phyloP scores from a whole-genome alignment of 1,140 invertebrate species.

The Leptinotarsa undecemlineata region DNA sequence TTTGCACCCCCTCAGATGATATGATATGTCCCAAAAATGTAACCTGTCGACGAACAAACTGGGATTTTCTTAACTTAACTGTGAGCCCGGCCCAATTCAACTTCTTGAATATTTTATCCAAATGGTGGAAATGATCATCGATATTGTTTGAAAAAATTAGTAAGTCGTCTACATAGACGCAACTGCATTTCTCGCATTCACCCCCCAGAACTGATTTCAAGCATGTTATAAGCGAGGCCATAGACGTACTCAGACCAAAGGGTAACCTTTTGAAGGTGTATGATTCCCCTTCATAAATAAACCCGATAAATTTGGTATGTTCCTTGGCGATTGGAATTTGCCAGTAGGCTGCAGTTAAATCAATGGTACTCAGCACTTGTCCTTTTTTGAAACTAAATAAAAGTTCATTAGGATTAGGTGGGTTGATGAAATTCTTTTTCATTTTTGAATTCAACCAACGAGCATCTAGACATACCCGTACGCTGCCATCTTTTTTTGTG shows the following conservation, averaged over 20 bases:
- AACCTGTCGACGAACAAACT: conserved; percentile 7
- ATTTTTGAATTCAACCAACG: conserved; percentile 13
- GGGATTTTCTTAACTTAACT: background rate
- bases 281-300: conserved; percentile 10
- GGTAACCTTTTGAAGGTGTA: conserved; percentile 11
- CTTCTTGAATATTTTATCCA: conserved; percentile 3
- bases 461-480: conserved; percentile 20
- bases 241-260: conserved; percentile 15
- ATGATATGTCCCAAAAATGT: conserved; percentile 12
- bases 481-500: conserved; percentile 15
- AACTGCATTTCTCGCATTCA: background rate
- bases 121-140: background rate
- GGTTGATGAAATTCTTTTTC: conserved; percentile 11
- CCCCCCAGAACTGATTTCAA: conserved; percentile 7
- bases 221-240: conserved; percentile 12
- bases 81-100: background rate
- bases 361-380: conserved; percentile 20
- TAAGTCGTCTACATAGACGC: conserved; percentile 31
- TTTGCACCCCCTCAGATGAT: background rate
- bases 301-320: conserved; percentile 8
- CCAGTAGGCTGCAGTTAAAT: conserved; percentile 17
- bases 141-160: background rate
- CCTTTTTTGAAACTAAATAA: conserved; percentile 12
- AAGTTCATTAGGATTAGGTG: conserved; percentile 21
- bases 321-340: conserved; percentile 8